Percentiles rank a stretch among this genome's conserved stretches.
Evolutionary conservation across 2,888 invertebrate species (phyloP).

Genomic region (Perithous albicinctus): DNA sequence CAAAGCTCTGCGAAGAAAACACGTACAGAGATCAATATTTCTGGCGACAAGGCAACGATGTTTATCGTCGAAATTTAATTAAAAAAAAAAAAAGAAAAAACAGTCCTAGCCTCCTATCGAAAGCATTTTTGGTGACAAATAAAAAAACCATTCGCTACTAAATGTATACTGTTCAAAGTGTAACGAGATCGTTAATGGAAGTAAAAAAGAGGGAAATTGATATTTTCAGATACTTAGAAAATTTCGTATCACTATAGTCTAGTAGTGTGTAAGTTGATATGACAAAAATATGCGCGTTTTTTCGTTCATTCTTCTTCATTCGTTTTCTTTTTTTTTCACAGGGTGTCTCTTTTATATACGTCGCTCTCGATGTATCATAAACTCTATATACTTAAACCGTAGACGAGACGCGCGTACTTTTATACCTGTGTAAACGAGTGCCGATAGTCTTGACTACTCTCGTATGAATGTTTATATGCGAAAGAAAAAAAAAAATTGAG

Average conservation of each 20-base stretch:
- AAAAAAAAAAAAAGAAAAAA: no score
- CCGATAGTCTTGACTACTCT: conserved; percentile 36
- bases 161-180: conserved; percentile 50
- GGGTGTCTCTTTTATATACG: conserved; percentile 1
- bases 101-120: conserved; percentile 2
- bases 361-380: conserved; percentile 24
- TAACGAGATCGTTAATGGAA: conserved; percentile 47
- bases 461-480: conserved; percentile 43
- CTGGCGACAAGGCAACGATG: background rate
- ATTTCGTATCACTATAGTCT: conserved; percentile 56
- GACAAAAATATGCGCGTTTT: conserved; percentile 29
- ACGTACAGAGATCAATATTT: conserved; percentile 4
- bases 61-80: background rate
- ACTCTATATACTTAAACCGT: conserved; percentile 3
- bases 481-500: conserved; percentile 1
- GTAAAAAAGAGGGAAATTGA: conserved; percentile 45
- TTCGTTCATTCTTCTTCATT: background rate
- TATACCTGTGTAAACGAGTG: conserved; percentile 44
- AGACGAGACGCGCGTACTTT: conserved; percentile 49
- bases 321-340: background rate
- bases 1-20: background rate
- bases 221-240: conserved; percentile 63
- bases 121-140: conserved; percentile 32
- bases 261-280: conserved; percentile 56
- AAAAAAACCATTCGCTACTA: conserved; percentile 30